phyloP scores from a whole-genome alignment of 2,113 vertebrate species.

The Mungos mungo region DNA sequence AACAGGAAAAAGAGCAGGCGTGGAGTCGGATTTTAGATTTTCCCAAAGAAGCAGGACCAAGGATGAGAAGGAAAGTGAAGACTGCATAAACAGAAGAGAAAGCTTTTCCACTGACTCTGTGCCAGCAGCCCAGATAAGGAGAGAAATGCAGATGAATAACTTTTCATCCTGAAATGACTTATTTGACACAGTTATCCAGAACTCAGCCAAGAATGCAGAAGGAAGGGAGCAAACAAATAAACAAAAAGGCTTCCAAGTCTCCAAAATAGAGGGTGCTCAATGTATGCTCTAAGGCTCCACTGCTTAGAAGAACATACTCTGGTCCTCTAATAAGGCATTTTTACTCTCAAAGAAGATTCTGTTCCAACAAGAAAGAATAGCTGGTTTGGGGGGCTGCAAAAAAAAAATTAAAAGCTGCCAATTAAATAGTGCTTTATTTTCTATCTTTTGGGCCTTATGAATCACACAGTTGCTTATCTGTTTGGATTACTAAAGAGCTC shows the following conservation, averaged over 20 bases:
- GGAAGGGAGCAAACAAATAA: neutral
- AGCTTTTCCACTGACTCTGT: neutral
- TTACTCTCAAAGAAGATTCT: neutral
- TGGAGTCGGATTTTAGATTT: neutral
- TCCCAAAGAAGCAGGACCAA: neutral
- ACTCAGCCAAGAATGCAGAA: neutral
- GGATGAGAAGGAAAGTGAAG: neutral
- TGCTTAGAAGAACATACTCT: neutral
- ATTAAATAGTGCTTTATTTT: slow-evolving; percentile 4
- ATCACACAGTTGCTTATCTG: neutral
- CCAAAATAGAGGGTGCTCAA: neutral
- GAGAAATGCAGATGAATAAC: neutral
- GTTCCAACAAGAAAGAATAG: neutral
- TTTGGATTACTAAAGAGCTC: slow-evolving; percentile 19
- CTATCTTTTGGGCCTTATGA: neutral
- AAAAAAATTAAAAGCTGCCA: neutral
- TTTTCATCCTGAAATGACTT: neutral
- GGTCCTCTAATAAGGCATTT: neutral
- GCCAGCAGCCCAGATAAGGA: neutral
- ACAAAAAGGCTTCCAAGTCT: neutral
- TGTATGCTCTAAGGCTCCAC: neutral
- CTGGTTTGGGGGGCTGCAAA: neutral
- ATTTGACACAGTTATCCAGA: neutral
- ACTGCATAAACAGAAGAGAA: neutral
- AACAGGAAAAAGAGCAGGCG: neutral